Percentiles rank a stretch among this genome's conserved stretches.
Evolutionary conservation across 2,888 invertebrate species (phyloP).

Genomic region (Brenthis hecate): DNA sequence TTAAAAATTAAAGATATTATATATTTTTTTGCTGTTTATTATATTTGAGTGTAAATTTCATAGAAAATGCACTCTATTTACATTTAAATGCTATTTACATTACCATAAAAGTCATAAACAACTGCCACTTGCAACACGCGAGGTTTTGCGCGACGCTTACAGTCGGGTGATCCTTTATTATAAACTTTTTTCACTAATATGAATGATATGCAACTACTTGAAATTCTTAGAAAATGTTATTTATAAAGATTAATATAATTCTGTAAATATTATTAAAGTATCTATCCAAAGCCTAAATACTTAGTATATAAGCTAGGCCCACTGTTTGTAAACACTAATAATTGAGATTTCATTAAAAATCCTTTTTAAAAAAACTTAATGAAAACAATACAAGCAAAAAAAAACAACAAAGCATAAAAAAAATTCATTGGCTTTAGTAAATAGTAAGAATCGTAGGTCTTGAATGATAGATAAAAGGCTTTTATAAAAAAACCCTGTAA

Average conservation of each 20-base stretch:
- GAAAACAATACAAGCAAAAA: no score
- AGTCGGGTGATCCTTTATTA: constrained; percentile 24
- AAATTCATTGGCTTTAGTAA: no score
- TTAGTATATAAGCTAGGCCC: background rate
- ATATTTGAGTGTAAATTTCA: constrained; percentile 22
- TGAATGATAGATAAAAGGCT: no score
- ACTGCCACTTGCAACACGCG: constrained; percentile 36
- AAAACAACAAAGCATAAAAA: no score
- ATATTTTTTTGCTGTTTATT: background rate
- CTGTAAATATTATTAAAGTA: no score
- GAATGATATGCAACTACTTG: no score
- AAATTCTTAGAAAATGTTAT: no score
- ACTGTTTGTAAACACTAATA: background rate
- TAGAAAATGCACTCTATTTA: constrained; percentile 28
- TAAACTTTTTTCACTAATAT: constrained; percentile 9
- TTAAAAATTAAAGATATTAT: background rate
- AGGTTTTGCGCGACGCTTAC: constrained; percentile 33
- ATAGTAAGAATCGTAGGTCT: no score
- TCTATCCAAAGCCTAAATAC: no score
- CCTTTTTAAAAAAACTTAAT: no score
- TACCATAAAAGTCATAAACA: constrained; percentile 38
- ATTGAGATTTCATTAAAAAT: no score
- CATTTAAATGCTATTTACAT: constrained; percentile 39
- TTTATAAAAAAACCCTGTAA: background rate
- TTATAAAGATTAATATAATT: no score